Conservation (phyloP, 2,113 vertebrate genomes). For the Orycteropus afer region DNA sequence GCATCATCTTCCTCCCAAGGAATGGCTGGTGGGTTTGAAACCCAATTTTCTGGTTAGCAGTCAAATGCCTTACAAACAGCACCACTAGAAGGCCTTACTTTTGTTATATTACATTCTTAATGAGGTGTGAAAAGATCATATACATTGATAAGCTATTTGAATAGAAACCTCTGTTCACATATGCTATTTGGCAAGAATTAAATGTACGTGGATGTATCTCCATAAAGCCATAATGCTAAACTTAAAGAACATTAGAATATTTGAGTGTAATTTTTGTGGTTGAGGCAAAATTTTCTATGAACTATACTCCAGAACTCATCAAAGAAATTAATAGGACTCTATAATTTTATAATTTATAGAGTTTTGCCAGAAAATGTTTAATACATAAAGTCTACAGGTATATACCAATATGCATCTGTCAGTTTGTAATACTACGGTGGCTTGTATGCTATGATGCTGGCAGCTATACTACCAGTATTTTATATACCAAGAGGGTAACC, state of each 20-base stretch:
- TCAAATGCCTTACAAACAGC: too few species aligned
- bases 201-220: neutral
- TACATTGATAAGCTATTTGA: neutral
- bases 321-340: conserved; percentile 25
- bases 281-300: neutral
- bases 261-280: neutral
- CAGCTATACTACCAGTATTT: too few species aligned
- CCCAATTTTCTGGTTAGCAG: too few species aligned
- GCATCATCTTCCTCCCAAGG: too few species aligned
- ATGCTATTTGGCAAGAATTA: conserved; percentile 9
- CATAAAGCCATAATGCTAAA: conserved; percentile 10
- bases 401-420: too few species aligned
- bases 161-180: neutral
- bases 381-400: neutral
- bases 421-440: too few species aligned
- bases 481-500: too few species aligned
- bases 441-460: too few species aligned
- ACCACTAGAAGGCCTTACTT: too few species aligned
- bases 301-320: neutral
- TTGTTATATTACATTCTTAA: neutral
- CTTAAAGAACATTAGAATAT: conserved; percentile 33
- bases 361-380: conserved; percentile 1
- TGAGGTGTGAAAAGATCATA: neutral
- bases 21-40: too few species aligned
- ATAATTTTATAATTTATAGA: neutral